Base-by-base conservation (phyloP, 2,797 vertebrate species). In the Gallinago stenura region DNA sequence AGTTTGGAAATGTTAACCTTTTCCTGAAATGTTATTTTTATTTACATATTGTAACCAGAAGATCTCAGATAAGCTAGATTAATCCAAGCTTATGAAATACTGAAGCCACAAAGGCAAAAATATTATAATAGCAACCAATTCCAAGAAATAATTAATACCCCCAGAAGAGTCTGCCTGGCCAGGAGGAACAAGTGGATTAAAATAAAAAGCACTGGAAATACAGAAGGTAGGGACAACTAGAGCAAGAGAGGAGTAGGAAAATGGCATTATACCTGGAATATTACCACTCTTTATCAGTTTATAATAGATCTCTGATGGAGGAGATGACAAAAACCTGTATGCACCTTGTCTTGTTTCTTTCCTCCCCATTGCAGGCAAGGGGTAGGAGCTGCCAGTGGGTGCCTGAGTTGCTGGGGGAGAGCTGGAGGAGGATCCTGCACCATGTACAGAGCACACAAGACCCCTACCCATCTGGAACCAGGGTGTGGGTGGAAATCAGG, bases 361-460 rank as follows among this genome's bases (percentile, higher is more conserved):
- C 6, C 5, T 8, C 6, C 33, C 18, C 15, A 0, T 0, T 31
- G 2, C 2, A 20, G 15, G 2, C 0, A 0, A 37, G 9, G 43
- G 2, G 1, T 45, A 7, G 51, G 46, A 73, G 8, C 8, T 56
- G 24, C 7, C 14, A 37, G 20, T 0, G 0, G 6, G 18, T 20
- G 28, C 5, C 28, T 1, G 5, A 57, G 25, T 21, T 35, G 4
- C 15, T 4, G 5, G 15, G 30, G 12, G 48, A 81, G 39, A 78
- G 5, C 4, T 53, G 22, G 18, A 61, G 26, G 5, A 61, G 8
- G 17, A 51, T 82, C 6, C 31, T 31, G 4, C 20, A 9, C 14
- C 9, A 21, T 2, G 1, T 6, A 14, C 15, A 37, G 31, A 39
- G 15, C 37, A 19, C 28, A 18, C 5, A 37, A 37, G 19, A 58